Evolutionary conservation across 2,888 invertebrate genomes (phyloP).

Genomic region (Formica aserva): DNA sequence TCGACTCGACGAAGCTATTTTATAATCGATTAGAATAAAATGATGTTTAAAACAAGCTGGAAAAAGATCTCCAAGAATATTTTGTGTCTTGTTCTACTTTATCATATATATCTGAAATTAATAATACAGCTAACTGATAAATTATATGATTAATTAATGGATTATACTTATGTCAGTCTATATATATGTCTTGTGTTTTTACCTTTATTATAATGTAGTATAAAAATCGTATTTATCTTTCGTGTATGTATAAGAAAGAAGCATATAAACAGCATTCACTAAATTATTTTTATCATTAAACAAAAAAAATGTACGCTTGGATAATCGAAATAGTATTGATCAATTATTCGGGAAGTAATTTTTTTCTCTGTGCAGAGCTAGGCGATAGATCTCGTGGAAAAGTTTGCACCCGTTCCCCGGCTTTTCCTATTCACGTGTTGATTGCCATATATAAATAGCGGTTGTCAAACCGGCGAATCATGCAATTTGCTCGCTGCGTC

Average conservation of each 20-base stretch:
- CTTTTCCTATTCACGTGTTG: constrained; percentile 22
- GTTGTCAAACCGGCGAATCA: constrained; percentile 18
- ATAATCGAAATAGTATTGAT: neutral
- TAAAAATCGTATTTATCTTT: neutral
- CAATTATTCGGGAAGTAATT: neutral
- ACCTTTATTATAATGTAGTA: neutral
- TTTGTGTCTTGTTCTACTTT: neutral
- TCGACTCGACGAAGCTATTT: neutral
- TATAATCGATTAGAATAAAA: neutral
- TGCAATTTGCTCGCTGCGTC: constrained; percentile 18
- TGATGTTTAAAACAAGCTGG: neutral
- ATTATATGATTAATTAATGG: neutral
- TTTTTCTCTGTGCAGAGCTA: neutral
- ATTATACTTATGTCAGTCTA: neutral
- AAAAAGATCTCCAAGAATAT: neutral
- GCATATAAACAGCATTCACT: neutral
- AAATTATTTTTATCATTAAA: constrained; percentile 1
- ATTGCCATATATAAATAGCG: constrained; percentile 55
- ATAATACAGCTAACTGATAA: neutral
- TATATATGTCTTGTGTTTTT: neutral
- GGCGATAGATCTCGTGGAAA: constrained; percentile 5
- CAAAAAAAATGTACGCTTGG: neutral
- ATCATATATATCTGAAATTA: neutral
- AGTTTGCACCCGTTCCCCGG: neutral
- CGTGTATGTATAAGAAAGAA: neutral